A percentile compares a stretch with the other conserved stretches of the same genome.
These are phyloP conservation scores for Calidris pugnax DNA, from an alignment of 2,113 vertebrate species.

Conservation along the genomic window DNA sequence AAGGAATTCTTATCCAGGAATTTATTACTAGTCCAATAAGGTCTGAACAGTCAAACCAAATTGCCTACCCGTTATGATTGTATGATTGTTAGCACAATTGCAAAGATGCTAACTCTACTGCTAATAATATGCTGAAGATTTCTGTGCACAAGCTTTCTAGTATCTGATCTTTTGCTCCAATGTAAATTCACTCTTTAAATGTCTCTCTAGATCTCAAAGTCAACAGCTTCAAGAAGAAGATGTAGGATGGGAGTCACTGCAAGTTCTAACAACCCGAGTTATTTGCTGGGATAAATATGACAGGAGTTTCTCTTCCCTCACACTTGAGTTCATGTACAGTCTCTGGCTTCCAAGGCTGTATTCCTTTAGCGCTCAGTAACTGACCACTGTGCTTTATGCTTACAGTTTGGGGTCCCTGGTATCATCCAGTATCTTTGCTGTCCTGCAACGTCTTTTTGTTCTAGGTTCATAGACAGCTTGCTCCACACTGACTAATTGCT, in stretches of 20 bases:
- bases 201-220: neutral
- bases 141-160: neutral
- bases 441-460: neutral
- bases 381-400: neutral
- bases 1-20: neutral
- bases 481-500: neutral
- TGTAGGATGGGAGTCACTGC: neutral
- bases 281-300: neutral
- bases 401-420: neutral
- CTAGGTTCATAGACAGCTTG: neutral
- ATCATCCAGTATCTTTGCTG: neutral
- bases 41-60: neutral
- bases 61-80: neutral
- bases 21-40: neutral
- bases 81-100: neutral
- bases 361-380: neutral
- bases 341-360: neutral
- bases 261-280: neutral
- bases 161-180: neutral
- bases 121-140: neutral
- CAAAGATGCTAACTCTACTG: neutral
- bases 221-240: neutral
- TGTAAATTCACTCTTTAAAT: neutral
- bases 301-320: neutral
- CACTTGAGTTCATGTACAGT: rapidly evolving